Percentiles rank a stretch among this genome's conserved stretches.
phyloP scores from a whole-genome alignment of 92 coral and sea anemone genomes.

The Heliopora coerulea region DNA sequence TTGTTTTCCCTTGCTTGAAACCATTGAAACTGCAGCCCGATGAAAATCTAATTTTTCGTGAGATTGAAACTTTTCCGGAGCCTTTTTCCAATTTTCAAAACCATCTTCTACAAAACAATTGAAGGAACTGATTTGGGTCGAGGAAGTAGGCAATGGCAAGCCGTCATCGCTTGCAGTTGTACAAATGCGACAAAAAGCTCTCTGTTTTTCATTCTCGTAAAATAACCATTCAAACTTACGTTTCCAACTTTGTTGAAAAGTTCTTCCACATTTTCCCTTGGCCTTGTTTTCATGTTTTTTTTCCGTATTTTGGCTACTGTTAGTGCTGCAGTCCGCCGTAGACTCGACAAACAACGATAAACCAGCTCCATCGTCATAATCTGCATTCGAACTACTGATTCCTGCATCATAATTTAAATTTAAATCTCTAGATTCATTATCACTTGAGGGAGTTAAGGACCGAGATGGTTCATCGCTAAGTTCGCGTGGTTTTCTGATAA shows the following conservation, averaged over 20 bases:
- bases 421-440: conserved; percentile 10
- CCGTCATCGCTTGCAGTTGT: conserved; percentile 29
- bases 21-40: conserved; percentile 47
- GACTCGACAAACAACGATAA: background rate
- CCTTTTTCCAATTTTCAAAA: conserved; percentile 60
- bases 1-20: conserved; percentile 38
- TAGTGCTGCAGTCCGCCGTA: background rate
- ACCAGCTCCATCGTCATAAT: conserved; percentile 14
- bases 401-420: background rate
- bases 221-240: conserved; percentile 36
- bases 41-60: conserved; percentile 55
- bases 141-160: conserved; percentile 40
- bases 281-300: conserved; percentile 25
- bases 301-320: conserved; percentile 25
- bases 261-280: conserved; percentile 33
- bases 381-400: background rate
- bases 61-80: conserved; percentile 52
- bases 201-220: conserved; percentile 35
- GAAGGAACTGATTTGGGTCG: conserved; percentile 15
- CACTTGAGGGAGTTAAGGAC: too few relatives aligned
- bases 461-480: background rate
- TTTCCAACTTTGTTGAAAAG: conserved; percentile 34
- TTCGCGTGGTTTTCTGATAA: background rate
- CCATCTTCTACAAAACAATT: conserved; percentile 43
- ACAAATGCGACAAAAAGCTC: conserved; percentile 34